Base-by-base conservation (phyloP, 2,797 vertebrate species). In the Acanthurus tractus region DNA sequence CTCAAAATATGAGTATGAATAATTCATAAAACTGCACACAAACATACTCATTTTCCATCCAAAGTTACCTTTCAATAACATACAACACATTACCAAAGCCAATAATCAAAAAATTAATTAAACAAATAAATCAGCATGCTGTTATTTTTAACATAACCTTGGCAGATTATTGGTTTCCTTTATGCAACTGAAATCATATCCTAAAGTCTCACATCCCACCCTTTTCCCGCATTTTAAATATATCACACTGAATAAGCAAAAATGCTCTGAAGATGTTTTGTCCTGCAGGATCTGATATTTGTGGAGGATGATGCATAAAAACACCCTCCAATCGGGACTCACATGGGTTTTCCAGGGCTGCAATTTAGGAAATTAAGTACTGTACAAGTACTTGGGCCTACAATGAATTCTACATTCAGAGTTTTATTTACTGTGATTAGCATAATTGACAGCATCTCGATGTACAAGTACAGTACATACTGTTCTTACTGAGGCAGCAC, bases 1-100 rank as follows among this genome's bases (percentile, higher is more conserved):
- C 74, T 70, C 76, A 4, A 70, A 78, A 88, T 52, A 63, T 11
- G 7, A 70, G 6, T 36, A 86, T 87, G 57, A 78, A 85, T 86
- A 53, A 86, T 86, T 86, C 42, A 86, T 79, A 29, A 69, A 20
- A 22, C 29, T 2, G 0, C 49, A 15, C 8, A 63, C 17, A 66
- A 68, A 70, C 13, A 15, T 12, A 40, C 55, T 13, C 50, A 13
- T 74, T 75, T 67, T 11, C 61, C 38, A 11, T 59, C 40, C 1
- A 10, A 42, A 7, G 17, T 11, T 25, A 55, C 45, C 56, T 58
- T 10, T 14, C 42, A 45, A 36, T 9, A 23, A 3, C 29, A 34
- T 34, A 34, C 29, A 34, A 6, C 29, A 34, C 6, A 34, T 34
- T 34, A 34, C 29, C 6, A 34, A 3, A 6, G 29, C 29, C 29